Conservation (phyloP, 2,113 vertebrate genomes). For the Silurus glanis region DNA sequence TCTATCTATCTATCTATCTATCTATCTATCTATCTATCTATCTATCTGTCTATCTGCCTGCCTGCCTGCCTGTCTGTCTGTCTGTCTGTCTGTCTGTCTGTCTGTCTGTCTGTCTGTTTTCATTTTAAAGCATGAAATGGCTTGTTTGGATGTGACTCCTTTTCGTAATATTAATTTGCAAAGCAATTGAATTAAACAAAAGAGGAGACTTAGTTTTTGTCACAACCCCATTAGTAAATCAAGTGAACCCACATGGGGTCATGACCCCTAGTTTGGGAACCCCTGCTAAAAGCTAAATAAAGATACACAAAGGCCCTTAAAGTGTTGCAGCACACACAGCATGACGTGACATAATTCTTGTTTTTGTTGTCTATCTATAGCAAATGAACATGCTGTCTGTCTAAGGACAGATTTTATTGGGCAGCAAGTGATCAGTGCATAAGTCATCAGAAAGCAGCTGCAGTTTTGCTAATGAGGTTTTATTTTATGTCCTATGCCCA, state of each 20-base stretch:
- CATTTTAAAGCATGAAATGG: not conserved
- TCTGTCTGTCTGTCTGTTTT: not conserved
- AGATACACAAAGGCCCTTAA: not conserved
- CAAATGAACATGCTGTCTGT: not conserved
- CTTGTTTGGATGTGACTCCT: not conserved
- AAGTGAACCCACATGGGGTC: not conserved
- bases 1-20: too few relatives aligned
- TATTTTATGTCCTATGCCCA: not conserved
- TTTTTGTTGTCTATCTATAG: not conserved
- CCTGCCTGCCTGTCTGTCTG: too few relatives aligned
- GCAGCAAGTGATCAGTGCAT: not conserved
- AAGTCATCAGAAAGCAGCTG: not conserved
- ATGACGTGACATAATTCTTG: not conserved
- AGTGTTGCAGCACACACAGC: not conserved
- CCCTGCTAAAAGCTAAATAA: not conserved
- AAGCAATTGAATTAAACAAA: too few relatives aligned
- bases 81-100: not conserved
- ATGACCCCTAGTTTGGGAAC: too few relatives aligned
- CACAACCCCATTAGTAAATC: not conserved
- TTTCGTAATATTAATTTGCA: not conserved
- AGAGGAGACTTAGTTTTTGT: too few relatives aligned
- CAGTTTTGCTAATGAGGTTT: not conserved
- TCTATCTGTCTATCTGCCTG: too few relatives aligned
- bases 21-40: too few relatives aligned
- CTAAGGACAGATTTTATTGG: constrained; percentile 1